A percentile compares a stretch with the other conserved stretches of the same genome.
These are phyloP conservation scores for Champsocephalus esox DNA, from an alignment of 2,797 vertebrate genomes.

Conservation along the genomic window DNA sequence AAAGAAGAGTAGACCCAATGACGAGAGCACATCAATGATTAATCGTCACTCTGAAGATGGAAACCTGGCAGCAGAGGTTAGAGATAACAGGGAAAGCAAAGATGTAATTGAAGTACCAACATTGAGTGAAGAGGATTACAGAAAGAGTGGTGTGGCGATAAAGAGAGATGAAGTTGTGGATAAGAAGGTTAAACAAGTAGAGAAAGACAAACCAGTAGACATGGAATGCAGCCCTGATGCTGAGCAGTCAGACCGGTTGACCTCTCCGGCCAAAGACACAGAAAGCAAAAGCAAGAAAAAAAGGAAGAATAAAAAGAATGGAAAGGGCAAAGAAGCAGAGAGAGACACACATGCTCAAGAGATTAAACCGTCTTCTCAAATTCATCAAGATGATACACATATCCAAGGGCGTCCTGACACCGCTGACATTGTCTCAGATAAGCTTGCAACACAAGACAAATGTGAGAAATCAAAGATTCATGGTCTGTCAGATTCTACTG, in stretches of 20 bases:
- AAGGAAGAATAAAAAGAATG: conserved; percentile 71
- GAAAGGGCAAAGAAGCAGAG: conserved; percentile 62
- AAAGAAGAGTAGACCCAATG: neutral
- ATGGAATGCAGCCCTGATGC: conserved; percentile 21
- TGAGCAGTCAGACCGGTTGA: conserved; percentile 36
- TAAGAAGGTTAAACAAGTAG: conserved; percentile 25
- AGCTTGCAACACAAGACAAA: conserved; percentile 19
- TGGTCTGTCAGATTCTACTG: neutral
- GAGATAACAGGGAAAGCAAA: conserved; percentile 20
- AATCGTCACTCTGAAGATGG: neutral
- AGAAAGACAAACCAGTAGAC: conserved; percentile 40
- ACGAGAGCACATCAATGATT: conserved; percentile 9
- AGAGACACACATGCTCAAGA: conserved; percentile 29
- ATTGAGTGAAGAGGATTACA: conserved; percentile 9
- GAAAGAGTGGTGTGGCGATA: neutral
- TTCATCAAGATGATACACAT: conserved; percentile 26
- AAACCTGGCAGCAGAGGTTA: conserved; percentile 13
- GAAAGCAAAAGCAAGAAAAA: conserved; percentile 75
- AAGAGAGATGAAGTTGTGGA: conserved; percentile 5
- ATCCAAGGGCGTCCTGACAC: neutral
- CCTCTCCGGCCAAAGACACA: conserved; percentile 35
- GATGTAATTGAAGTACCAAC: neutral
- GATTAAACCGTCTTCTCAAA: neutral
- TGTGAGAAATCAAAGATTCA: conserved; percentile 14
- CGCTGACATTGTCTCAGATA: conserved; percentile 3